Base-by-base conservation (phyloP, 2,888 invertebrate species). In the Rhingia rostrata region DNA sequence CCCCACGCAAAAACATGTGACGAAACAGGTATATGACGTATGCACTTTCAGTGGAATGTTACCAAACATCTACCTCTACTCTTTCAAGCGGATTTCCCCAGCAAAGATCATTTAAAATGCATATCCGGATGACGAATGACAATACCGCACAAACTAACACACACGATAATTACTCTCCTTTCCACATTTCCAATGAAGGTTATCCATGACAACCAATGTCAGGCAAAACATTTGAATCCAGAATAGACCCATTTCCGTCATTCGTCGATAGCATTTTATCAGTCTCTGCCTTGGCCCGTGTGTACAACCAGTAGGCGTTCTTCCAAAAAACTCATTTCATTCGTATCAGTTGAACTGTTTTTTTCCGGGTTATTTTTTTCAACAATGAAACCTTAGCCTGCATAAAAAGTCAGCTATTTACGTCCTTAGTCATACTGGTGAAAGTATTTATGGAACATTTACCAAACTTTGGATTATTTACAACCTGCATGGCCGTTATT, bases 61-160 rank as follows among this genome's bases (percentile, higher is more conserved):
- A 39, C 4, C 14, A 60, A 33, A 4, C 41, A 5, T 32, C 7
- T 43, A 51, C 14, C 7, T n/a, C 9, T 14, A 14, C 14, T 14
- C 32, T 49, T 32, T 22, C 56, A 58, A 14, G n/a, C 9, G 12
- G 22, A 14, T 32, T 67, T 74, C 66, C 66, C 84, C 80, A 53
- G 5, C n/a, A 32, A 12, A 41, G 75, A 56, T 84, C 58, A 84
- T 84, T 74, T 64, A 84, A 80, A 75, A 84, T 84, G 80, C 84
- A 84, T 37, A 43, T 79, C 45, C 51, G 12, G 39, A 58, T 30
- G 9, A 22, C 51, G 12, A 33, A 58, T 30, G 9, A 22, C 32
- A 39, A 22, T 81, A 14, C 35, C 7, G 14, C 22, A 14, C 7
- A 53, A 56, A 12, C 7, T 14, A 22, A 14, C 7, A 53, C 51